Base-by-base conservation (phyloP, 2,888 invertebrate species). In the Dryadula phaetusa region DNA sequence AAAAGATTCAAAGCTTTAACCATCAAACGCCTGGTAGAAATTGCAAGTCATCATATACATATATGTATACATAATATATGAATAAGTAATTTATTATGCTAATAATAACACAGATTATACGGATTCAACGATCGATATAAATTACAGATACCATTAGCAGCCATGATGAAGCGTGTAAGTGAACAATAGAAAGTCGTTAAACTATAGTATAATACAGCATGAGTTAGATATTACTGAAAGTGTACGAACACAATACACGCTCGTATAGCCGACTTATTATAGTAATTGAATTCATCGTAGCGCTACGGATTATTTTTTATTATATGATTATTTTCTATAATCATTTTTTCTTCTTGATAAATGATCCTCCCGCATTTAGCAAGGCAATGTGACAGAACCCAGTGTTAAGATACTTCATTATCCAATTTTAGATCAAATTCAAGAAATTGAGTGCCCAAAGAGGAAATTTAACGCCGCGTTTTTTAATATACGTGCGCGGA, bases 111-210 rank as follows among this genome's bases (percentile, higher is more conserved):
- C n/a, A n/a, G 7, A 40, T n/a, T 40, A 40, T 56, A 60, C 52
- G 62, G 58, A 66, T 65, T 42, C 54, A 62, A 20, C 60, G 42
- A 16, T 16, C 25, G 22, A 56, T 56, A 40, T 56, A 40, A 40
- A 40, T 56, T 56, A 40, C 22, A 56, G 5, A 56, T 16, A 40
- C 25, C 56, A 56, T 56, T 56, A 56, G 40, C 56, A 8, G 40
- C 16, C 40, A 56, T 40, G 37, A 56, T 56, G 56, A 56, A 40
- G 40, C 37, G 16, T 40, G 22, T 40, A 25, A 56, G n/a, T 40
- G 22, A 16, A 56, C 25, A 56, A 56, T 56, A 18, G 56, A 40
- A 16, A 44, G 3, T 32, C 25, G 40, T 40, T 56, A 56, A 40
- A 56, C 22, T 56, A 40, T 40, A n/a, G n/a, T n/a, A 52, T 28